phyloP scores from a whole-genome alignment of 2,888 invertebrate species.

The Auanema sp. region DNA sequence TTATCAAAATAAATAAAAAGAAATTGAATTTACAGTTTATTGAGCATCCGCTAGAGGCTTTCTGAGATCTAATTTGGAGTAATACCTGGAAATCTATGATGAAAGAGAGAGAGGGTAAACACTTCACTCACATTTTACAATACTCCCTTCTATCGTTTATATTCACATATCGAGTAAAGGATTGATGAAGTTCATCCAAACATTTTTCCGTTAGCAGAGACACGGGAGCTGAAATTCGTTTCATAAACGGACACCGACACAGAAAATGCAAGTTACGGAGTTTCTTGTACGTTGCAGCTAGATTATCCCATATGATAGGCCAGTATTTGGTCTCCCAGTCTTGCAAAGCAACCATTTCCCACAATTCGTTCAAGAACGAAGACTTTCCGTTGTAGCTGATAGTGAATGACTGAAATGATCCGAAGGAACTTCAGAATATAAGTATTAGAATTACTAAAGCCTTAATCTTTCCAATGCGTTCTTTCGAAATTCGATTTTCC shows the following conservation, averaged over 20 bases:
- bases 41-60: background rate
- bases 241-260: background rate
- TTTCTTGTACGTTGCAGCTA: slow-evolving; percentile 8
- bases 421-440: too few species aligned
- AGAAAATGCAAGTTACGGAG: slow-evolving; percentile 6
- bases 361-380: slow-evolving; percentile 4
- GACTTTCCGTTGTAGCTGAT: too few species aligned
- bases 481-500: too few species aligned
- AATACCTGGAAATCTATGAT: too few species aligned
- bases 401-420: too few species aligned
- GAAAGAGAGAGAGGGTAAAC: too few species aligned
- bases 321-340: slow-evolving; percentile 17
- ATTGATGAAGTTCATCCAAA: too few species aligned
- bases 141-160: too few species aligned
- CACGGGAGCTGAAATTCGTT: slow-evolving; percentile 7
- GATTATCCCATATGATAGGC: slow-evolving; percentile 17
- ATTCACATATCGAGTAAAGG: too few species aligned
- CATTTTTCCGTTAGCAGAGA: background rate
- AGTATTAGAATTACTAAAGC: too few species aligned
- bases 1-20: background rate
- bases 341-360: background rate
- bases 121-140: too few species aligned
- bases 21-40: background rate
- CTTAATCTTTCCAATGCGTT: too few species aligned
- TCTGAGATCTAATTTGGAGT: background rate